A percentile compares a stretch with the other conserved stretches of the same genome.
phyloP scores from a whole-genome alignment of 2,797 vertebrate species.

The Periparus ater region DNA sequence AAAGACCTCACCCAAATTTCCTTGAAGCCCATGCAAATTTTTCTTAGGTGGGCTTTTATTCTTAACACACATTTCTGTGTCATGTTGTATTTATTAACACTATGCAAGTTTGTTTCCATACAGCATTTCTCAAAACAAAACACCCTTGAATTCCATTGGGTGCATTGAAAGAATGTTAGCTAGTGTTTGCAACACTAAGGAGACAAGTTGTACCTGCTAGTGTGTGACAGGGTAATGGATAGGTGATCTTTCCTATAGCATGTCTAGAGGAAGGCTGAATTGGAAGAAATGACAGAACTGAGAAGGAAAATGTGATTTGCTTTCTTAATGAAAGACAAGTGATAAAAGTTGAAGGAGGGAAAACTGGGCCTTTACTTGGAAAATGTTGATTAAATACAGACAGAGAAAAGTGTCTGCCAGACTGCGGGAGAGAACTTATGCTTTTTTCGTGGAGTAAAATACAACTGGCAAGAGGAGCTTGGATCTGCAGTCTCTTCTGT shows the following conservation, averaged over 20 bases:
- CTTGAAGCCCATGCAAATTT: background rate
- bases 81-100: background rate
- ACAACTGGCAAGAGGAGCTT: background rate
- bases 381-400: slow-evolving; percentile 49
- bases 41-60: background rate
- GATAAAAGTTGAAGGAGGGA: slow-evolving; percentile 21
- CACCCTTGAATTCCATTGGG: background rate
- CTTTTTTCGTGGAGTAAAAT: background rate
- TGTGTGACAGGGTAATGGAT: background rate
- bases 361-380: slow-evolving; percentile 20
- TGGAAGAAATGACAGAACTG: slow-evolving; percentile 2
- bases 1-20: background rate
- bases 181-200: background rate
- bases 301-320: slow-evolving; percentile 19
- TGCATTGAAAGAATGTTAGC: background rate
- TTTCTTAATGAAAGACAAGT: slow-evolving; percentile 1
- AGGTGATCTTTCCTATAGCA: background rate
- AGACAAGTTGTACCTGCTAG: background rate
- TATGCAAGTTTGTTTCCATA: background rate
- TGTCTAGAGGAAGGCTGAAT: background rate
- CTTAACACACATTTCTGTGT: background rate
- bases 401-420: slow-evolving; percentile 15
- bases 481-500: background rate
- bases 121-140: background rate
- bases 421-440: background rate